Conservation (phyloP, 2,797 vertebrate species). For the Peromyscus aztecus region DNA sequence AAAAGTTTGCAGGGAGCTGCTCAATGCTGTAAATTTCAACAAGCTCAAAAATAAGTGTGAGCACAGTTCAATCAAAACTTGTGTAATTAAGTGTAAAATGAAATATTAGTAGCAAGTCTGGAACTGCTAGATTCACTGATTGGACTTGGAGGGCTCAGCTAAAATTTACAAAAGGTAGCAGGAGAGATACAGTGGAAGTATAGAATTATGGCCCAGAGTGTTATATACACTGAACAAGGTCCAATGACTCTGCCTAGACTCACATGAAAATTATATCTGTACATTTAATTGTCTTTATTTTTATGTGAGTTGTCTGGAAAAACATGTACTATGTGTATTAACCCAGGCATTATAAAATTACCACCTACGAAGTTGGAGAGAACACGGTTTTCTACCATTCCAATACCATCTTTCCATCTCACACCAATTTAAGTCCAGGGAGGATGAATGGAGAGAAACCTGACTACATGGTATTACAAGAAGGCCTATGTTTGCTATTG, state of each 20-base stretch:
- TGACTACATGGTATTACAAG: neutral
- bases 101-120: constrained; percentile 30
- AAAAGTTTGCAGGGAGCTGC: neutral
- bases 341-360: neutral
- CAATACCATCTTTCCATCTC: neutral
- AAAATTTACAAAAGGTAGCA: neutral
- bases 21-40: neutral
- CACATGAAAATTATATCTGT: neutral
- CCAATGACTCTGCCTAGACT: neutral
- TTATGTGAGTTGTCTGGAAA: neutral
- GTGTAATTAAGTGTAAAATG: neutral
- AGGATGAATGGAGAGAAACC: no score
- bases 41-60: neutral
- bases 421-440: neutral
- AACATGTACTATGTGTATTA: neutral
- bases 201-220: neutral
- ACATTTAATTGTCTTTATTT: neutral
- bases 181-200: neutral
- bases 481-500: neutral
- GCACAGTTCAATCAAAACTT: neutral
- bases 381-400: neutral
- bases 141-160: neutral
- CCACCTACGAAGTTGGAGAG: neutral
- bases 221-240: neutral
- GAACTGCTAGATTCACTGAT: neutral